Conservation (phyloP, 2,113 vertebrate species). For the Lycaon pictus region DNA sequence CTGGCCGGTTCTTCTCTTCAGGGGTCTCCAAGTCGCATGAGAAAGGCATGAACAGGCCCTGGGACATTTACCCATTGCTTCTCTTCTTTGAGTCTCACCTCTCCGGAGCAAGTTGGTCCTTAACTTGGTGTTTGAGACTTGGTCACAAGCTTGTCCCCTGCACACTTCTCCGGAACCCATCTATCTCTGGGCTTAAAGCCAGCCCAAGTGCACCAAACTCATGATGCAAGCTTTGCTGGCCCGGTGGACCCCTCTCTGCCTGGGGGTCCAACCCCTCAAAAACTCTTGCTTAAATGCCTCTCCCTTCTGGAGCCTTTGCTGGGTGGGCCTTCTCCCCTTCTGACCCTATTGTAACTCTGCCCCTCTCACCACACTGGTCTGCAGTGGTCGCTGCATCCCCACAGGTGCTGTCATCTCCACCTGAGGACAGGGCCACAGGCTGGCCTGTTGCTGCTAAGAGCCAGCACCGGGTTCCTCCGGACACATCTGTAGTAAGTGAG, state of each 20-base stretch:
- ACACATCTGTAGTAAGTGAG: background rate
- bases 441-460: background rate
- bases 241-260: background rate
- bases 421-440: background rate
- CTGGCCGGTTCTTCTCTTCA: background rate
- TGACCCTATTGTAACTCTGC: background rate
- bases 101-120: background rate
- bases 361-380: background rate
- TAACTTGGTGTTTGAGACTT: background rate
- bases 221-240: background rate
- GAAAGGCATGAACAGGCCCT: background rate
- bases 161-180: too few species aligned
- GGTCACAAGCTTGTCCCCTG: background rate
- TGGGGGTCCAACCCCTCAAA: background rate
- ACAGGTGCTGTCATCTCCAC: background rate
- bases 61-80: background rate
- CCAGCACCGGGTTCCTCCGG: background rate
- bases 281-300: background rate
- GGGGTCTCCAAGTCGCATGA: background rate
- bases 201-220: background rate
- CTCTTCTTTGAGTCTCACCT: background rate
- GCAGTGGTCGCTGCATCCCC: background rate
- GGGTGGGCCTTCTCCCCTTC: background rate
- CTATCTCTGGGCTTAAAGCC: background rate
- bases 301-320: background rate